Percentiles rank a stretch among this genome's conserved stretches.
phyloP scores from a whole-genome alignment of 2,113 vertebrate genomes.

The Naja naja region DNA sequence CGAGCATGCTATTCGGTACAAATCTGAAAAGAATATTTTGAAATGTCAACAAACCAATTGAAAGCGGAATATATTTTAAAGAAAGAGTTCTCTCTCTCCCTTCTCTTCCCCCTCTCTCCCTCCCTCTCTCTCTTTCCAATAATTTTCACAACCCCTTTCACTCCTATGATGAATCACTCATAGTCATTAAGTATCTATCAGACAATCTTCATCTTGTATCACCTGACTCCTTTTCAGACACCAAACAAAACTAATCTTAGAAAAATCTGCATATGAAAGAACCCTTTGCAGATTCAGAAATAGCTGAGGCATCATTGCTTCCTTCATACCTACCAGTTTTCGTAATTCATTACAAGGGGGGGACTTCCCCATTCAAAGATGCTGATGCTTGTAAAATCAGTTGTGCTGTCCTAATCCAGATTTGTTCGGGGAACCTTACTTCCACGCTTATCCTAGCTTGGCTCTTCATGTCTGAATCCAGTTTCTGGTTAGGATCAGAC shows the following conservation, averaged over 20 bases:
- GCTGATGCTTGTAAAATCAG: background rate
- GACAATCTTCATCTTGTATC: background rate
- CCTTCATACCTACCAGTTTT: background rate
- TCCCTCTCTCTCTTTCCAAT: too few relatives aligned
- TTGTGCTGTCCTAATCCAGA: background rate
- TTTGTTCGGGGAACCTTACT: background rate
- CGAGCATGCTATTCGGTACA: background rate
- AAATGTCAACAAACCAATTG: background rate
- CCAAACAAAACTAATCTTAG: background rate
- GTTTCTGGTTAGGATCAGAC: background rate
- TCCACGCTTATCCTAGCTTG: background rate
- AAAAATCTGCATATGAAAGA: background rate
- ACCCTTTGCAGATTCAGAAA: background rate
- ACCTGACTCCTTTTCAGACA: background rate
- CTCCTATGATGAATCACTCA: background rate
- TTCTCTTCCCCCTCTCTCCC: too few relatives aligned
- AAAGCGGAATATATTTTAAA: background rate
- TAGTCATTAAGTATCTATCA: too few relatives aligned
- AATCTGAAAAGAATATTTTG: background rate
- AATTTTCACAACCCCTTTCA: background rate
- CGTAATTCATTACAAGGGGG: background rate
- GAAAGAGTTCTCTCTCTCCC: too few relatives aligned
- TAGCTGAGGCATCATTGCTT: background rate
- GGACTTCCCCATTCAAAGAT: background rate
- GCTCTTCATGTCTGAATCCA: background rate